Evolutionary conservation across 2,113 vertebrate genomes (phyloP).

Genomic region (Syrmaticus mikado): DNA sequence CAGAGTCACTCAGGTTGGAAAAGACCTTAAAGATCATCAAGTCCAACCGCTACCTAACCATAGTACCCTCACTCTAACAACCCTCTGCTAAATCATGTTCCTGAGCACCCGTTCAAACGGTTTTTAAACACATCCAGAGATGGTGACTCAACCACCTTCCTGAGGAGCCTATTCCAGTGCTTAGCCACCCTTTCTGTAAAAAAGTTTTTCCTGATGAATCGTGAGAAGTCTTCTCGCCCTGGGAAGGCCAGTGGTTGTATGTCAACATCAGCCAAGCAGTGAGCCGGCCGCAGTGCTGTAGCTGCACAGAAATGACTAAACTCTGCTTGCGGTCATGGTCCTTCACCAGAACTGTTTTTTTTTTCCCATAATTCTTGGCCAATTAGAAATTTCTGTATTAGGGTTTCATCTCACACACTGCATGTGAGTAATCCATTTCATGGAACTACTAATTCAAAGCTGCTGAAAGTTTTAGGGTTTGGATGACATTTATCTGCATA

Average conservation of each 20-base stretch:
- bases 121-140: too few relatives aligned
- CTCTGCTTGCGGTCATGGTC: not conserved
- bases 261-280: not conserved
- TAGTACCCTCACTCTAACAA: too few relatives aligned
- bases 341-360: not conserved
- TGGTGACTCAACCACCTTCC: too few relatives aligned
- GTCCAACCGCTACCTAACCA: too few relatives aligned
- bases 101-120: too few relatives aligned
- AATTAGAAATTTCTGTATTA: slow-evolving; percentile 27
- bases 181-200: too few relatives aligned
- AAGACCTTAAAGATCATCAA: too few relatives aligned
- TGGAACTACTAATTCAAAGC: not conserved
- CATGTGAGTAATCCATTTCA: slow-evolving; percentile 17
- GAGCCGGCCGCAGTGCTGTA: not conserved
- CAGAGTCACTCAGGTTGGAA: too few relatives aligned
- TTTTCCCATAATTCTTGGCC: not conserved
- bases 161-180: too few relatives aligned
- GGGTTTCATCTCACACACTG: slow-evolving; percentile 11
- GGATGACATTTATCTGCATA: not conserved
- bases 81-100: too few relatives aligned
- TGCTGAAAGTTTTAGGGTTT: not conserved
- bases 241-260: not conserved
- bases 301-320: slow-evolving; percentile 14
- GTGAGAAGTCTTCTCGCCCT: not conserved
- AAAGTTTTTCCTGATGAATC: too few relatives aligned